These are phyloP conservation scores for Chondrosia reniformis DNA, from an alignment of 37 sponge, comb jelly and placozoan genomes.

Conservation along the genomic window DNA sequence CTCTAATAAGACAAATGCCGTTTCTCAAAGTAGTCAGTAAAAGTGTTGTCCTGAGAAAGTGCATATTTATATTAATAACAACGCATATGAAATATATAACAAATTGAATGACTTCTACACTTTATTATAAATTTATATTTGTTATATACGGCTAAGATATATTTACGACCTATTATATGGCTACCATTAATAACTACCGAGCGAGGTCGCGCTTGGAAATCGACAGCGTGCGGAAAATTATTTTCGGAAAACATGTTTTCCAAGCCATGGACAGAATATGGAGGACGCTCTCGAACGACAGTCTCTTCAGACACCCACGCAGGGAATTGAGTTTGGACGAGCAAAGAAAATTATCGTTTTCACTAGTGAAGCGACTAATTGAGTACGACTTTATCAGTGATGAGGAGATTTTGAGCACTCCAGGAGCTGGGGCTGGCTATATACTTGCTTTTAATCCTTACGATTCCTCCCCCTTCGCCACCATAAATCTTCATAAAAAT, in stretches of 20 bases:
- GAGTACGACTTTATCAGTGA: conserved; percentile 58
- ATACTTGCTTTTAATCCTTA: conserved; percentile 16
- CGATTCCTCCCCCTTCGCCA: conserved; percentile 6
- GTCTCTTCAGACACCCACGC: conserved; percentile 44
- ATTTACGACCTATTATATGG: too few relatives aligned
- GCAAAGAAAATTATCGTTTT: conserved; percentile 38
- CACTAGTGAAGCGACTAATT: conserved; percentile 36
- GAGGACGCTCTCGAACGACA: conserved; percentile 57
- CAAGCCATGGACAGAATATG: conserved; percentile 35
- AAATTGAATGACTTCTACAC: too few relatives aligned
- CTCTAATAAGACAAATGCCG: too few relatives aligned
- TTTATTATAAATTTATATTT: too few relatives aligned
- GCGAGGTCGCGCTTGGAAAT: conserved; percentile 39
- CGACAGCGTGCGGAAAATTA: conserved; percentile 3
- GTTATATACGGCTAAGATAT: too few relatives aligned
- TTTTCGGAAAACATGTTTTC: conserved; percentile 29
- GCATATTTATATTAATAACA: too few relatives aligned
- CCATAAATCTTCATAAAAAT: conserved; percentile 14
- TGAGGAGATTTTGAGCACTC: conserved; percentile 24
- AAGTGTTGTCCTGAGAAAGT: too few relatives aligned
- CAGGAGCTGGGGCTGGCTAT: conserved; percentile 5
- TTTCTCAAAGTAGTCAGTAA: too few relatives aligned
- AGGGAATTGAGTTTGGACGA: conserved; percentile 35
- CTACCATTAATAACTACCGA: too few relatives aligned
- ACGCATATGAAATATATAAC: too few relatives aligned